A percentile compares a stretch with the other conserved stretches of the same genome.
phyloP scores from a whole-genome alignment of 2,888 invertebrate species.

The Lymantria monacha region DNA sequence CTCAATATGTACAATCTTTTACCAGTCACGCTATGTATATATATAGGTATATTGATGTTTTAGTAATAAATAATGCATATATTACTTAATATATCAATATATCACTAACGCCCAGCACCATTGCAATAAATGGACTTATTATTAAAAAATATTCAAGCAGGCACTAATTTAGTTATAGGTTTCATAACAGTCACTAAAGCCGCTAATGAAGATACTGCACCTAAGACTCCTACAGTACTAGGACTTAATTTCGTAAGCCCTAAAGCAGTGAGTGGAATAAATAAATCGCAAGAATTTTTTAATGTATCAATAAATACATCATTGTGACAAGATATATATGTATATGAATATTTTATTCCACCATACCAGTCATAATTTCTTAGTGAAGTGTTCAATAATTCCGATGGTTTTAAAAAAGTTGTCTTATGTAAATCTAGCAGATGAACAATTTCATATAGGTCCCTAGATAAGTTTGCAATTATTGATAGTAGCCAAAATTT shows the following conservation, averaged over 20 bases:
- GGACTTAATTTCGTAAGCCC: constrained; percentile 90
- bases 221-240: constrained; percentile 89
- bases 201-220: constrained; percentile 90
- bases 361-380: constrained; percentile 45
- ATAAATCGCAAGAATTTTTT: constrained; percentile 93
- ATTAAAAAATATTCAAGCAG: constrained; percentile 61
- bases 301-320: constrained; percentile 90
- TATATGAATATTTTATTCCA: constrained; percentile 51
- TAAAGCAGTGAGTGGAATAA: constrained; percentile 91
- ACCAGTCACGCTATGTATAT: no score
- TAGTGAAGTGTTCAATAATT: constrained; percentile 53
- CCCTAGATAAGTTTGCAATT: constrained; percentile 89
- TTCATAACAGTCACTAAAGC: constrained; percentile 89
- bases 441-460: constrained; percentile 91
- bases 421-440: constrained; percentile 79
- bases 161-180: constrained; percentile 89
- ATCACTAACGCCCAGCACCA: constrained; percentile 28
- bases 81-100: not conserved
- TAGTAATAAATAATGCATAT: no score
- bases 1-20: no score
- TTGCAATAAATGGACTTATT: constrained; percentile 1
- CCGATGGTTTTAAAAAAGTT: constrained; percentile 66
- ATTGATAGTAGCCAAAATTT: constrained; percentile 94
- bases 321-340: constrained; percentile 69
- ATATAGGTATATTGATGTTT: no score